phyloP scores from a whole-genome alignment of 1,140 invertebrate species.

The Trypoxylus dichotomus region DNA sequence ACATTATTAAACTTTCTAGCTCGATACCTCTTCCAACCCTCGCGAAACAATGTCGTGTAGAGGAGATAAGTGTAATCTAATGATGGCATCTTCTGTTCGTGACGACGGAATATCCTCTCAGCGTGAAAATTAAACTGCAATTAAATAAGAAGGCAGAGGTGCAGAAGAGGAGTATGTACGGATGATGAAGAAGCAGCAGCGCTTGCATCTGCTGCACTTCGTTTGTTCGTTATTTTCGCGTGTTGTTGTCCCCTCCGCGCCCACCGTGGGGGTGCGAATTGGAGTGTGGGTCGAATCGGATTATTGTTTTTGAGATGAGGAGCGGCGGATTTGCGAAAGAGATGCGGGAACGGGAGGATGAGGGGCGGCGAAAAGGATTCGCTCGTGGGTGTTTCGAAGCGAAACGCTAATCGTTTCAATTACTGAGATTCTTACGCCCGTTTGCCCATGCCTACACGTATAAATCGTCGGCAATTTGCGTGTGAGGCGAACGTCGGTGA shows the following conservation, averaged over 20 bases:
- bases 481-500: background rate
- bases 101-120: conserved; percentile 9
- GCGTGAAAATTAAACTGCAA: conserved; percentile 26
- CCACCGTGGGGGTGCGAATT: conserved; percentile 31
- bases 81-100: background rate
- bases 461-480: conserved; percentile 35
- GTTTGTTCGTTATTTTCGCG: conserved; percentile 12
- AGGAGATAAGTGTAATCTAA: background rate
- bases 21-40: background rate
- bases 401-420: conserved; percentile 41
- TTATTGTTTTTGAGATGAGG: conserved; percentile 37
- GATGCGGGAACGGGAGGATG: background rate
- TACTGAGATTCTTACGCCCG: conserved; percentile 42
- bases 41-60: background rate
- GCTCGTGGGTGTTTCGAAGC: conserved; percentile 36
- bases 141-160: conserved; percentile 13
- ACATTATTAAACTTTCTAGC: no score
- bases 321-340: conserved; percentile 28
- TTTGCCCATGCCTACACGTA: conserved; percentile 22
- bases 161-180: background rate
- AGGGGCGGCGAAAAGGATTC: conserved; percentile 6
- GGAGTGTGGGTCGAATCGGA: conserved; percentile 38
- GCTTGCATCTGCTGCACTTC: conserved; percentile 2
- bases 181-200: background rate
- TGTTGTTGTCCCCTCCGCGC: background rate